Evolutionary conservation across 2,113 vertebrate genomes (phyloP).

Genomic region (Cyphomyrus discorhynchus): DNA sequence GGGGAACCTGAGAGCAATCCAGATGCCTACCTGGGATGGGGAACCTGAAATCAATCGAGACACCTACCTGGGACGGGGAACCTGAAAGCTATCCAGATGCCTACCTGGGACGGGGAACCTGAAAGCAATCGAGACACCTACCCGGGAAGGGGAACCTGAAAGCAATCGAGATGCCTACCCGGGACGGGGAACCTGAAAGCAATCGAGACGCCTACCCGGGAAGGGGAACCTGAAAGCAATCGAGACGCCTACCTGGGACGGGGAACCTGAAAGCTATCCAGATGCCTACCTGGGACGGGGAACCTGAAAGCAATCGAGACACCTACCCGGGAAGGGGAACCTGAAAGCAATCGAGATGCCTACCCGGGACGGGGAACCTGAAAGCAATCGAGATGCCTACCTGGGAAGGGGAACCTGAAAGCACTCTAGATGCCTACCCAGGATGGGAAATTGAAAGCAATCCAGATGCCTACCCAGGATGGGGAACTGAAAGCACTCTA

Average conservation of each 20-base stretch:
- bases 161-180: neutral
- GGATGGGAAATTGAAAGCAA: no score
- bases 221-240: neutral
- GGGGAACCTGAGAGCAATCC: neutral
- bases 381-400: neutral
- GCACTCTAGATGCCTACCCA: neutral
- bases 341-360: neutral
- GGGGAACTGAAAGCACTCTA: conserved; percentile 24
- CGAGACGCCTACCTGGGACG: neutral
- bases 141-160: conserved; percentile 26
- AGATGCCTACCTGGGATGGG: neutral
- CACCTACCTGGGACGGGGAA: neutral
- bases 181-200: conserved; percentile 27
- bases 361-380: no score
- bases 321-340: no score
- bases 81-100: neutral
- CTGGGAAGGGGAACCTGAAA: neutral
- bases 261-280: conserved; percentile 18
- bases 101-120: neutral
- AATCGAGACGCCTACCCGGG: neutral
- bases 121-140: neutral
- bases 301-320: conserved; percentile 21
- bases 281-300: neutral
- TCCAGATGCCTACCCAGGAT: neutral
- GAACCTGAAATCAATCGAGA: neutral